Evolutionary conservation across 2,113 vertebrate species (phyloP), one percentile per base, ranked within the genome.

Genomic region (Amblyornis subalaris): DNA sequence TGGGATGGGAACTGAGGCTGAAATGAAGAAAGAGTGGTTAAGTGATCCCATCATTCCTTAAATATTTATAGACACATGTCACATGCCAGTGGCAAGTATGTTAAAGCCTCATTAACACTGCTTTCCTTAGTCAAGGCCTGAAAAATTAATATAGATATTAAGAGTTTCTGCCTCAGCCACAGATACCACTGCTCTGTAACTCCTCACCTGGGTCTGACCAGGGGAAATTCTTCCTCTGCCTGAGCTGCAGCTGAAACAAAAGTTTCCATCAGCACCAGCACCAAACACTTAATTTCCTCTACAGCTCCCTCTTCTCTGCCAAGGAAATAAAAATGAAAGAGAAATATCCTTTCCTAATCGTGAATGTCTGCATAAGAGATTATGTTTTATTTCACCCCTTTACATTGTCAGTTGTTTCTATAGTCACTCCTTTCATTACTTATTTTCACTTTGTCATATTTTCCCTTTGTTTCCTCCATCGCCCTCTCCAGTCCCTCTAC

Each of bases 271-370:
- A 0, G 36, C 73, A 94, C 71, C 36, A 84, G 47, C 44, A 87
- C 33, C 85, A 86, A 95, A 91, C 69, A 72, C 64, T 80, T 85
- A 93, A 80, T 93, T 96, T 93, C 69, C 78, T 93, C 58, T 90
- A 40, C 70, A 82, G 35, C 62, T 94, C 25, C n/a, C 24, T 12
- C 12, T 75, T 88, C 61, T 75, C 65, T 85, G 82, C 91, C 80
- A 94, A 93, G 65, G 60, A 95, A 93, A 95, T 84, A 91, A 94
- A 94, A 91, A 78, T 28, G 50, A 89, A 89, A 57, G 73, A 90
- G 66, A 89, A 93, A 69, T 61, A 88, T 75, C 38, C 28, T 89
- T 88, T 88, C 71, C 47, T 89, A 90, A 91, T 76, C 15, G 0
- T 73, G 85, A 91, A 85, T 0, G 47, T 74, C 93, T 95, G 74